Base-by-base conservation (phyloP, 2,797 vertebrate genomes). In the Antennarius maculatus region DNA sequence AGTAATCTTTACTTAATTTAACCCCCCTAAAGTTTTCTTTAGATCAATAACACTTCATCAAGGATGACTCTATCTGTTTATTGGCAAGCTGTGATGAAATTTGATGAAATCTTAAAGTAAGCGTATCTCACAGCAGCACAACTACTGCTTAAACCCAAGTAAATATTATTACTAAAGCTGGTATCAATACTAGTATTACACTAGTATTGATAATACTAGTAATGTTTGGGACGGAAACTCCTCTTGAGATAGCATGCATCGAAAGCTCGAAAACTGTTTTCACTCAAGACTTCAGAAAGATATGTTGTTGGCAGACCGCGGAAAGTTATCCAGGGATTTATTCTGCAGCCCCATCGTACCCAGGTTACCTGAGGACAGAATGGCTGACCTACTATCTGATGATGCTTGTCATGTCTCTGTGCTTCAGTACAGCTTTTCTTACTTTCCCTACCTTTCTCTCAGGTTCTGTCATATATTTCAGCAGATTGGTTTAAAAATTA, bases 401-500 rank as follows among this genome's bases (percentile, higher is more conserved):
- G 14, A 11, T 54, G 27, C 52, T 45, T 3, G 55, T 58, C 23
- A 23, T 23, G 51, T 46, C 31, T 73, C 47, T 41, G 12, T 54
- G 17, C 23, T 17, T 71, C 51, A 51, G 55, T 31, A 9, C 47
- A 13, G 7, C 29, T 46, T 61, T 60, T 50, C 34, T 46, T 42
- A 7, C 55, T 76, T 18, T 62, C 42, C 54, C 29, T 23, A 47
- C 56, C 60, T 66, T 53, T 77, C 54, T 59, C 31, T 66, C 49
- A 61, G 61, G 65, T 77, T 78, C 64, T 15, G 13, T 77, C 43
- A 58, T 83, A 57, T 52, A 12, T 54, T 80, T 80, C 57, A 63
- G 69, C 55, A 16, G 65, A 1, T 14, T 50, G 50, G 27, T 61
- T 89, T 50, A 89, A 88, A 86, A 86, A 91, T 84, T 27, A 57